Conservation (phyloP, 23 tunicate genomes). For the Phallusia fumigata region DNA sequence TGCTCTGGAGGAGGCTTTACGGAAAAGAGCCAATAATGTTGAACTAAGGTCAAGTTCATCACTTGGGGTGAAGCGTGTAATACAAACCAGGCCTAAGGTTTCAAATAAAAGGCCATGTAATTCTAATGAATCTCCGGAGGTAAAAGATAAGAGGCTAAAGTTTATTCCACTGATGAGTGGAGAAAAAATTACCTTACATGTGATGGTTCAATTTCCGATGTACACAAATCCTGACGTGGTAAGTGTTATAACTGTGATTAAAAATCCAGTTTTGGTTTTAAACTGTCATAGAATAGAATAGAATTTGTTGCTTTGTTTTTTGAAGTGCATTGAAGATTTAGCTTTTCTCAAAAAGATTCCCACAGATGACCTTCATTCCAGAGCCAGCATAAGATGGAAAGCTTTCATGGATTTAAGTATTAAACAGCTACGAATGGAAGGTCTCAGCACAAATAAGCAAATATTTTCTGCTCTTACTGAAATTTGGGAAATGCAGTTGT, state of each 20-base stretch:
- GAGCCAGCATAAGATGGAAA: background rate
- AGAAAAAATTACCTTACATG: background rate
- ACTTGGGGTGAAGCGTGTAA: background rate
- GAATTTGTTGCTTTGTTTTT: background rate
- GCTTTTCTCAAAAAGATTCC: background rate
- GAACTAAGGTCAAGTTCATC: background rate
- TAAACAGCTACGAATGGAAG: background rate
- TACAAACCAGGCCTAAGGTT: background rate
- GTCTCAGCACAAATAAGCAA: background rate
- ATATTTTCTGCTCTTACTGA: background rate
- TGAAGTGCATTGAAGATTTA: constrained; percentile 6
- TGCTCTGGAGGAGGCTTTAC: constrained; percentile 10
- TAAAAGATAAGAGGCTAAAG: background rate
- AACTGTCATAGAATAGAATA: too few species aligned
- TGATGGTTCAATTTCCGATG: background rate
- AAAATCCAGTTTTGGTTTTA: too few species aligned
- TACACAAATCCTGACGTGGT: constrained; percentile 1
- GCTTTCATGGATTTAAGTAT: background rate
- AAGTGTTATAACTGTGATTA: background rate
- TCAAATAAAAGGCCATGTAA: background rate
- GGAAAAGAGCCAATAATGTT: constrained; percentile 20
- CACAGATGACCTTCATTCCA: background rate
- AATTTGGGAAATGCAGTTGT: background rate
- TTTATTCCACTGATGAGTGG: background rate
- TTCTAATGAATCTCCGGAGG: background rate